Evolutionary conservation across 1,140 invertebrate genomes (phyloP).

Genomic region (Eueides isabella): DNA sequence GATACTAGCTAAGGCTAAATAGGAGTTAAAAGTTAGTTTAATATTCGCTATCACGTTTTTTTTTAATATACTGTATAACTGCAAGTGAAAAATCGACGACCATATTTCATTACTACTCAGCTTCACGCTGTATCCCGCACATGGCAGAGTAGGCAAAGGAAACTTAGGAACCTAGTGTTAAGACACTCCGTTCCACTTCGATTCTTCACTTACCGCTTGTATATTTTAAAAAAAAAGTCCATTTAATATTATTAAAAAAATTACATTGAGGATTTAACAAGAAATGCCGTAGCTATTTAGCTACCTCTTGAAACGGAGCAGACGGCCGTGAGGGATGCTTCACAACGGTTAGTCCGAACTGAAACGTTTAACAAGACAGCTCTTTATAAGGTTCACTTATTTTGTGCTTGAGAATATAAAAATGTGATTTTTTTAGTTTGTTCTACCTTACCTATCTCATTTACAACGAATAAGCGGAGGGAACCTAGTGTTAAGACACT

Average conservation of each 20-base stretch:
- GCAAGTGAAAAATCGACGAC: too few relatives aligned
- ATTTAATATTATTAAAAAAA: background rate
- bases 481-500: background rate
- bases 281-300: background rate
- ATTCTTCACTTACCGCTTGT: too few relatives aligned
- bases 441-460: too few relatives aligned
- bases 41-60: too few relatives aligned
- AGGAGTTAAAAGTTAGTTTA: too few relatives aligned
- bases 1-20: too few relatives aligned
- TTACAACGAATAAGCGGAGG: background rate
- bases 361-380: conserved; percentile 7
- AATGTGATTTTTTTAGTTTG: too few relatives aligned
- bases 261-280: background rate
- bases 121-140: too few relatives aligned
- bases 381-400: conserved; percentile 3
- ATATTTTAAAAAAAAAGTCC: background rate
- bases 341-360: background rate
- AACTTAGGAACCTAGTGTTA: background rate
- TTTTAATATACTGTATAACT: too few relatives aligned
- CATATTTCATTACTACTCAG: too few relatives aligned
- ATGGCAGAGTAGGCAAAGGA: too few relatives aligned
- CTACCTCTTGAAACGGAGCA: background rate
- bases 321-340: conserved; percentile 3
- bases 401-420: background rate
- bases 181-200: background rate